Evolutionary conservation across 1,140 invertebrate genomes (phyloP).

Genomic region (Sycophaga agraensis): DNA sequence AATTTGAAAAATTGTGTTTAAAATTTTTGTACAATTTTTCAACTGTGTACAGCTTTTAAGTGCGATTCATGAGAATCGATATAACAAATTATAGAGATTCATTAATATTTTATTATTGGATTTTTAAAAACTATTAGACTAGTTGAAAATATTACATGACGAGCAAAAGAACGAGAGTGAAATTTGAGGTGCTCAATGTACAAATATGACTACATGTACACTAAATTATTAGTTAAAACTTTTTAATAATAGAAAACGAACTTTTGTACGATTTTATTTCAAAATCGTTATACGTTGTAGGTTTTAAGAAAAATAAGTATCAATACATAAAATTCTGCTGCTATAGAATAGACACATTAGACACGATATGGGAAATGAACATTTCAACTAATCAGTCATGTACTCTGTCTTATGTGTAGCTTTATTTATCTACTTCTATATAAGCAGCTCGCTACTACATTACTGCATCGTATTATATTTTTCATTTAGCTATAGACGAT

Average conservation of each 20-base stretch:
- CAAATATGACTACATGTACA: constrained; percentile 3
- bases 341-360: not conserved
- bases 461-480: not conserved
- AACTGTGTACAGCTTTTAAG: no score
- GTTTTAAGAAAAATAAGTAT: constrained; percentile 11
- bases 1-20: not conserved
- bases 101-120: no score
- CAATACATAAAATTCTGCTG: not conserved
- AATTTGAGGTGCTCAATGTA: constrained; percentile 1
- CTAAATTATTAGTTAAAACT: constrained; percentile 7
- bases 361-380: constrained; percentile 3
- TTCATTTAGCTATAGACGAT: constrained; percentile 13
- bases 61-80: no score
- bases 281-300: constrained; percentile 9
- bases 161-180: no score
- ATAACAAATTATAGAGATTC: no score
- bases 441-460: not conserved
- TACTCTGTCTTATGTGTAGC: not conserved
- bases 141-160: no score
- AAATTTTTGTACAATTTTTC: no score
- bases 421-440: not conserved
- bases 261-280: constrained; percentile 18
- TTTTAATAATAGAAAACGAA: not conserved
- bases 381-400: not conserved
- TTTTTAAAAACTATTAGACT: no score